Base-by-base conservation (phyloP, 2,113 vertebrate genomes). In the Strix uralensis region DNA sequence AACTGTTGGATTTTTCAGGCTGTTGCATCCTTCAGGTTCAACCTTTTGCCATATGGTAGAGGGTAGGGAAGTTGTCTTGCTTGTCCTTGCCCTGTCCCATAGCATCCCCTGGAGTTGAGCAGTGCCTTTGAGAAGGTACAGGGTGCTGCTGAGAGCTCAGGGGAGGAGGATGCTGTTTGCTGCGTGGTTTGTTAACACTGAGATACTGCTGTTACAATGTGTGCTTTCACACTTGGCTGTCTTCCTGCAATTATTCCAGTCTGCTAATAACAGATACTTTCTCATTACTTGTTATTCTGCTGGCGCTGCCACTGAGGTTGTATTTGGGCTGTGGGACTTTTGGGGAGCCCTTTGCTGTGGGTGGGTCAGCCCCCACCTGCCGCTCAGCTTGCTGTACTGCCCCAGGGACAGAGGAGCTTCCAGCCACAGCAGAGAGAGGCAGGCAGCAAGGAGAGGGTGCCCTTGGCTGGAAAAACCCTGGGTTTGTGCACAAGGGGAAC, bases 81-180 rank as follows among this genome's bases (percentile, higher is more conserved):
- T 0, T 12, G 2, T 38, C 36, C 32, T 89, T 74, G n/a, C 21
- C n/a, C 22, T 51, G 54, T 51, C 30, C 23, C 1, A 0, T 38
- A 51, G 36, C 55, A 22, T 18, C 54, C 6, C 1, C 26, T 70
- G 0, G 0, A 16, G n/a, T 10, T 44, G 55, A 57, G 27, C 4
- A 4, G 9, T n/a, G 27, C 55, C 22, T 66, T 71, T 0, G 1
- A 25, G 57, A 51, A 57, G 42, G 47, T 38, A 11, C 16, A 25
- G 38, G 26, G 13, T 2, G 1, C 30, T 55, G 23, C 40, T 5
- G 44, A n/a, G 72, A 36, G n/a, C 44, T 61, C 12, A 3, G 49
- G 27, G 38, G 44, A 72, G 36, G 40, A 42, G 38, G 18, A 11
- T 11, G 40, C 46, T 38, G 30, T 42, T 66, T 44, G 22, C 20